Evolutionary conservation across 2,888 invertebrate genomes (phyloP).

Genomic region (Arenicola marina): DNA sequence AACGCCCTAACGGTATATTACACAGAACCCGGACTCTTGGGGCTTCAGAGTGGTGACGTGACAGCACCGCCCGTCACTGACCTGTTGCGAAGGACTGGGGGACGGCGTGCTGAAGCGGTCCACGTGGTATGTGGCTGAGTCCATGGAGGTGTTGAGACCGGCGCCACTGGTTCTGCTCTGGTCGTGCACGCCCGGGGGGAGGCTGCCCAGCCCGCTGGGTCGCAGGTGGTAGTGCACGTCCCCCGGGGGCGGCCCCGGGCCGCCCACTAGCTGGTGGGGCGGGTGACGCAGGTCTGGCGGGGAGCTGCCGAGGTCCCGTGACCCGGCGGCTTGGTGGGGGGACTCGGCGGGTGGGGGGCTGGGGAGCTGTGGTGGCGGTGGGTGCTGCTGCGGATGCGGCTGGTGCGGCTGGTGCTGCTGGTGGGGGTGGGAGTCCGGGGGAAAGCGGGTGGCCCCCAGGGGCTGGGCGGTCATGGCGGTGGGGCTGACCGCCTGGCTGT

Average conservation of each 20-base stretch:
- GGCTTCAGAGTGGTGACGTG: no score
- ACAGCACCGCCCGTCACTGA: constrained; percentile 13
- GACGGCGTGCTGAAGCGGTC: constrained; percentile 24
- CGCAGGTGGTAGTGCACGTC: no score
- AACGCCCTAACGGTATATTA: no score
- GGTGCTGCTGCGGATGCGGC: constrained; percentile 7
- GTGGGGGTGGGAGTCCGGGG: constrained; percentile 5
- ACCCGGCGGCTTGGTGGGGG: constrained; percentile 1
- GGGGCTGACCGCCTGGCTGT: constrained; percentile 13
- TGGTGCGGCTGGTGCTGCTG: no score
- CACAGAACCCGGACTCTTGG: no score
- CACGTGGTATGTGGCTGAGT: no score
- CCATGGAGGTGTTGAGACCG: no score
- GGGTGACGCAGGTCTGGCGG: constrained; percentile 25
- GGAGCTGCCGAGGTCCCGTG: background rate
- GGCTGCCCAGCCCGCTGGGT: constrained; percentile 23
- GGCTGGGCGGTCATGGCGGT: constrained; percentile 12
- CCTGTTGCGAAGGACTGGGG: constrained; percentile 33
- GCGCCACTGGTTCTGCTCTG: no score
- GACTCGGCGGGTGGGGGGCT: constrained; percentile 9
- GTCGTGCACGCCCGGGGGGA: background rate
- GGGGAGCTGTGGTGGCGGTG: constrained; percentile 5
- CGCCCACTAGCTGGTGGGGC: no score
- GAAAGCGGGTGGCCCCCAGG: constrained; percentile 1
- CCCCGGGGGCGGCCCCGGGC: no score